Evolutionary conservation across 2,113 vertebrate species (phyloP), one percentile per base, ranked within the genome.

Genomic region (Passer domesticus): DNA sequence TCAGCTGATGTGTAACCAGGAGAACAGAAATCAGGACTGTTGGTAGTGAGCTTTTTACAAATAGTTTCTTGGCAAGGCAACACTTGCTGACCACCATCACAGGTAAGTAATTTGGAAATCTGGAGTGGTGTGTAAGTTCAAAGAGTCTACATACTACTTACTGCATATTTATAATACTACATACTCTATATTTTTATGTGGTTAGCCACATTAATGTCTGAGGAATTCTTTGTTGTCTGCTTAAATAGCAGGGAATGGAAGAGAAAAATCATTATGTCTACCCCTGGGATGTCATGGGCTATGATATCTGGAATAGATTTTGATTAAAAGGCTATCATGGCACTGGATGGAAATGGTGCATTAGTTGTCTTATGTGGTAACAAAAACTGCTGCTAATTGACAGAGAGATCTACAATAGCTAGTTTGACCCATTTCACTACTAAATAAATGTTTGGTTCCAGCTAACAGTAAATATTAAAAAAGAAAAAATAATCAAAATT

Each of bases 401-500:
- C 41, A 39, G 20, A 27, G 27, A 83, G 39, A 73, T 67, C 66
- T 82, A 3, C 73, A 85, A 84, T 35, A 85, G 28, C 55, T 85
- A 15, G 74, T 64, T 69, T 93, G 67, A 87, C 67, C n/a, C 35
- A 30, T 80, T 94, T 83, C 2, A 2, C 33, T 80, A 31, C 35
- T 90, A 83, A 94, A 93, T 59, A 88, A 72, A 64, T 80, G 73
- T 74, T 93, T 90, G 47, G 16, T 30, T 92, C 88, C 49, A 66
- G 58, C 83, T 59, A 87, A 43, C 21, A 59, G 11, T 37, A 60
- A 33, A 68, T 33, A 91, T 80, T 49, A 39, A 63, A 79, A 89
- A 53, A 15, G 6, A 59, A 63, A 79, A 59, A 92, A 89, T 18
- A 33, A 16, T 14, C 47, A 92, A 7, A 12, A 41, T 44, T 62